Base-by-base conservation (phyloP, 37 sponge, comb jelly and placozoan species). In the Mnemiopsis leidyi region DNA sequence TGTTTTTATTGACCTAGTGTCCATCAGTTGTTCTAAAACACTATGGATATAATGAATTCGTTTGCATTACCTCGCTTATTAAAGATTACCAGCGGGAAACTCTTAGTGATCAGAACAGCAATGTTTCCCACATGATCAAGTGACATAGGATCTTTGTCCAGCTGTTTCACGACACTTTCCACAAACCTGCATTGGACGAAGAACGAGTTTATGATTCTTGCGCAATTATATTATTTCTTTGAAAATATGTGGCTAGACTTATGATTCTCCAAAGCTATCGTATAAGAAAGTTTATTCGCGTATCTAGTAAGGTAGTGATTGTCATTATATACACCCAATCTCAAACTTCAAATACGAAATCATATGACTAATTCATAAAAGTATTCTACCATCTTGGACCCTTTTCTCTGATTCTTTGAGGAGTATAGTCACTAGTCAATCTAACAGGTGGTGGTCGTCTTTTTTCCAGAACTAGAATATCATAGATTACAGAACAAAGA, bases 321-420 rank as follows among this genome's bases (percentile, higher is more conserved):
- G n/a, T n/a, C n/a, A n/a, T n/a, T n/a, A n/a, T n/a, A n/a, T n/a
- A n/a, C n/a, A n/a, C n/a, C n/a, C n/a, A n/a, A n/a, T n/a, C n/a
- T n/a, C n/a, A n/a, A n/a, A n/a, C n/a, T n/a, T n/a, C n/a, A n/a
- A n/a, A n/a, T n/a, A n/a, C n/a, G n/a, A n/a, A n/a, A n/a, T n/a
- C n/a, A n/a, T n/a, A n/a, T n/a, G n/a, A n/a, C n/a, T n/a, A n/a
- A n/a, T n/a, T n/a, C n/a, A 71, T n/a, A n/a, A 18, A 71, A 71
- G 5, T 5, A 71, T 71, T 29, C 20, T 71, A 71, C 75, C 75
- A 71, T 71, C 30, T 71, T 5, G 75, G 75, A 2, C 75, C 75
- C 30, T 71, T 71, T 18, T 71, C 30, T 18, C 75, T 71, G 75
- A 71, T 71, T n/a, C 75, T n/a, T 5, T 71, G 75, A 23, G 75